Percentiles rank a stretch among this genome's conserved stretches.
phyloP scores from a whole-genome alignment of 1,140 invertebrate species.

The Hetaerina americana region DNA sequence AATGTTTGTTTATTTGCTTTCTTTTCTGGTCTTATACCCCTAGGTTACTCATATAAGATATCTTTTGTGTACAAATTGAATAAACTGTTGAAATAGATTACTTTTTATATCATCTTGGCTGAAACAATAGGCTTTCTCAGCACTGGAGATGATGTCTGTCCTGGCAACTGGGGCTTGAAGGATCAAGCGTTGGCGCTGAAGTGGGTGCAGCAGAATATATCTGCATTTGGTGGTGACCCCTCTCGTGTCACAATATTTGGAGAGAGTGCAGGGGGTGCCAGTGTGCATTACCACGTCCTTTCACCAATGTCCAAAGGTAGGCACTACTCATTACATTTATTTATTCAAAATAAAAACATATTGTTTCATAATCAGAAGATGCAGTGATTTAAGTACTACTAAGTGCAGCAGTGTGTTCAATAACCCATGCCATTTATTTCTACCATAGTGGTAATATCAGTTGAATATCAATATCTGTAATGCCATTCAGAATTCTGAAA shows the following conservation, averaged over 20 bases:
- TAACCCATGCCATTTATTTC: too few species aligned
- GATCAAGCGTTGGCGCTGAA: constrained; percentile 1
- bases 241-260: constrained; percentile 1
- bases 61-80: not conserved
- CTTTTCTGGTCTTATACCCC: too few species aligned
- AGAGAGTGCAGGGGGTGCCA: not conserved
- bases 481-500: too few species aligned
- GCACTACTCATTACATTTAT: too few species aligned
- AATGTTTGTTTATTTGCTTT: too few species aligned
- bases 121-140: not conserved
- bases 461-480: too few species aligned
- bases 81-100: not conserved
- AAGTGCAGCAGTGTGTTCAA: too few species aligned
- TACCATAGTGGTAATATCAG: too few species aligned
- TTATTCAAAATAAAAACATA: too few species aligned
- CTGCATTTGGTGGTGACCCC: not conserved
- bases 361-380: too few species aligned
- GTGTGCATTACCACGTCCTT: not conserved
- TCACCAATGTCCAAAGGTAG: constrained; percentile 1
- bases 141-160: not conserved
- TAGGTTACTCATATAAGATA: not conserved
- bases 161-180: not conserved
- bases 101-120: not conserved
- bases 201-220: not conserved
- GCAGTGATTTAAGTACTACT: too few species aligned